phyloP scores from a whole-genome alignment of 2,113 vertebrate species.

The Gobiocypris rarus region DNA sequence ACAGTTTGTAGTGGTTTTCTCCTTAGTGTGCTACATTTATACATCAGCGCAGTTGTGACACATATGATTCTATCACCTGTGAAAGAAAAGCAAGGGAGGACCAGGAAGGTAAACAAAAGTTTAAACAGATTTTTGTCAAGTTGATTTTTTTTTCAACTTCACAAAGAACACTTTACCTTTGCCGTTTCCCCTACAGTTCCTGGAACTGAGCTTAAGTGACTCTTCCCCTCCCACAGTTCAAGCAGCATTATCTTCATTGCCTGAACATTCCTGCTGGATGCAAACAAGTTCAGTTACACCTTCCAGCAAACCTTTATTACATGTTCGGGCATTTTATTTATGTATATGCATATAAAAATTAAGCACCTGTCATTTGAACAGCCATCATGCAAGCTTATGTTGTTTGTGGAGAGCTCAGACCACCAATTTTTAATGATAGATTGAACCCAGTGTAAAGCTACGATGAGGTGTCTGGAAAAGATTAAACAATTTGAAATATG shows the following conservation, averaged over 20 bases:
- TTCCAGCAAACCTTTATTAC: background rate
- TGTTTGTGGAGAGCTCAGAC: constrained; percentile 88
- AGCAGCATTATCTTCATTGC: constrained; percentile 88
- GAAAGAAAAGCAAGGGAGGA: constrained; percentile 44
- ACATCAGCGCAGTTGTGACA: constrained; percentile 88
- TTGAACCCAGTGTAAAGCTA: constrained; percentile 96
- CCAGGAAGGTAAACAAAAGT: background rate
- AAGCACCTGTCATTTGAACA: constrained; percentile 73
- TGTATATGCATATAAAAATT: background rate
- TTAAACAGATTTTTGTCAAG: background rate
- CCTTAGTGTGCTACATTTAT: constrained; percentile 61
- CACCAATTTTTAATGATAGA: constrained; percentile 95
- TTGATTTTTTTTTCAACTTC: background rate
- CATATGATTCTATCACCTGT: constrained; percentile 88
- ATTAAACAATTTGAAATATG: background rate
- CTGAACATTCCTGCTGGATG: constrained; percentile 82
- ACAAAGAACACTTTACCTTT: constrained; percentile 77
- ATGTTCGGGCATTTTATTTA: background rate
- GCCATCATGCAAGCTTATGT: constrained; percentile 81
- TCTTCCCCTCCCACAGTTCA: constrained; percentile 87
- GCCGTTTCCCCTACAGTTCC: constrained; percentile 93
- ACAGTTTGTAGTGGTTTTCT: constrained; percentile 70
- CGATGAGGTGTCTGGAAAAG: constrained; percentile 84
- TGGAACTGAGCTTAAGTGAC: constrained; percentile 85
- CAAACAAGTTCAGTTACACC: background rate